A percentile compares a stretch with the other conserved stretches of the same genome.
Conservation (phyloP, 1,140 invertebrate genomes). For the Drosophila azteca region DNA sequence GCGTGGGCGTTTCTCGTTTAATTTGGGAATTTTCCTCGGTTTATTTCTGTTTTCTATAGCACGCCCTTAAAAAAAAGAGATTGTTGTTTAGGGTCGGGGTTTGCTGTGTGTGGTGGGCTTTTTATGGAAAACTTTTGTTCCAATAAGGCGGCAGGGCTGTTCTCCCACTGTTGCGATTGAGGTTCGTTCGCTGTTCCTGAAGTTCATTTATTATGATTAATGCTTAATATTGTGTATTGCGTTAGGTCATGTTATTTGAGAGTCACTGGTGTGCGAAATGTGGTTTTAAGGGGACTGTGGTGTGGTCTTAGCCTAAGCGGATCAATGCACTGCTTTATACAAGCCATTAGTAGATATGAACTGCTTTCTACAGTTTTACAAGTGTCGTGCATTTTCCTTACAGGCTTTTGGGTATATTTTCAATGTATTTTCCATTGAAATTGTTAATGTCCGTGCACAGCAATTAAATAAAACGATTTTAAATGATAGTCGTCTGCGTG, state of each 20-base stretch:
- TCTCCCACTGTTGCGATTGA: slow-evolving; percentile 18
- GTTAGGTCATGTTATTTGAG: slow-evolving; percentile 57
- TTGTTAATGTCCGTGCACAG: too few relatives aligned
- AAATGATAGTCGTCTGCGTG: too few relatives aligned
- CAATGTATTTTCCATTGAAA: too few relatives aligned
- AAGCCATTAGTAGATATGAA: too few relatives aligned
- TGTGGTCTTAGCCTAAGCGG: too few relatives aligned
- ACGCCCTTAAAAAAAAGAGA: slow-evolving; percentile 41
- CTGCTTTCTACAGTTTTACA: not conserved
- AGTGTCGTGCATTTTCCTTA: not conserved
- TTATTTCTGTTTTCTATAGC: slow-evolving; percentile 34
- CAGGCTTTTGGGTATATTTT: too few relatives aligned
- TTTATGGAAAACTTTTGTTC: too few relatives aligned
- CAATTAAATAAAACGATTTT: too few relatives aligned
- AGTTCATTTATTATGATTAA: slow-evolving; percentile 15
- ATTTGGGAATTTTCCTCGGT: slow-evolving; percentile 29
- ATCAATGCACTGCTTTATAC: too few relatives aligned
- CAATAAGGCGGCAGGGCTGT: slow-evolving; percentile 1
- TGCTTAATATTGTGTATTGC: slow-evolving; percentile 57
- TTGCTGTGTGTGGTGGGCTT: slow-evolving; percentile 10
- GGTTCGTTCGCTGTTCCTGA: slow-evolving; percentile 19
- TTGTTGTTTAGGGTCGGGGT: slow-evolving; percentile 26
- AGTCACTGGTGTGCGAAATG: too few relatives aligned
- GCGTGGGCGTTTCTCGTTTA: slow-evolving; percentile 58
- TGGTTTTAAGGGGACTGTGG: too few relatives aligned